Evolutionary conservation across 2,113 vertebrate species (phyloP).

Genomic region (Syrrhaptes paradoxus): DNA sequence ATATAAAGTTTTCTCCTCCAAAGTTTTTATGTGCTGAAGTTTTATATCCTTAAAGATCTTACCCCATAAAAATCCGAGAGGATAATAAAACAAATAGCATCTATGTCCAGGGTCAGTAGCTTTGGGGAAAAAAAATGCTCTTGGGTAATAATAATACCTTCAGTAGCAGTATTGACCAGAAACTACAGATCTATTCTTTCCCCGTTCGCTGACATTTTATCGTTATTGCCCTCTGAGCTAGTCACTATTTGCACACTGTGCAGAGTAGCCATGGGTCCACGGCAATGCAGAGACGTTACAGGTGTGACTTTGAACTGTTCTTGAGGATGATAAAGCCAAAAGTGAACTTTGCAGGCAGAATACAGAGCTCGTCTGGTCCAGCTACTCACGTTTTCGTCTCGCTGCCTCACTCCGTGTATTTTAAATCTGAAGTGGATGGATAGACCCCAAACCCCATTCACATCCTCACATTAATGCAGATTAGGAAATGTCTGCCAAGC

Average conservation of each 20-base stretch:
- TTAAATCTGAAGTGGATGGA: neutral
- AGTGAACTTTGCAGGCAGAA: neutral
- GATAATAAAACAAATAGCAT: slow-evolving; percentile 52
- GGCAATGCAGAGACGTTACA: neutral
- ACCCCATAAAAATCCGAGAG: slow-evolving; percentile 41
- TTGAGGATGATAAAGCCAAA: neutral
- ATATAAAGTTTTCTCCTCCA: slow-evolving; percentile 35
- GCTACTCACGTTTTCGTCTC: neutral
- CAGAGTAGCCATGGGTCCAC: neutral
- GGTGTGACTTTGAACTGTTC: neutral
- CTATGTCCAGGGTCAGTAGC: neutral
- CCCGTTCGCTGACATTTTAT: slow-evolving; percentile 2
- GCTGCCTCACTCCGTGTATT: neutral
- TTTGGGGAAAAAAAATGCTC: neutral
- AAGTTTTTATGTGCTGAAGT: slow-evolving; percentile 51
- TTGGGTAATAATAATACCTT: slow-evolving; percentile 15
- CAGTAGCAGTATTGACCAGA: slow-evolving; percentile 22
- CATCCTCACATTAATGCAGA: neutral
- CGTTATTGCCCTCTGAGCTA: neutral
- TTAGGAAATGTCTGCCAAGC: neutral
- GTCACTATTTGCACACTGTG: neutral
- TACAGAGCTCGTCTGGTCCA: neutral
- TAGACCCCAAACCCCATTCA: neutral
- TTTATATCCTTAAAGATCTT: slow-evolving; percentile 47
- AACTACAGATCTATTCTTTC: neutral